Evolutionary conservation across 2,888 invertebrate species (phyloP).

Genomic region (Strigamia crassipes): DNA sequence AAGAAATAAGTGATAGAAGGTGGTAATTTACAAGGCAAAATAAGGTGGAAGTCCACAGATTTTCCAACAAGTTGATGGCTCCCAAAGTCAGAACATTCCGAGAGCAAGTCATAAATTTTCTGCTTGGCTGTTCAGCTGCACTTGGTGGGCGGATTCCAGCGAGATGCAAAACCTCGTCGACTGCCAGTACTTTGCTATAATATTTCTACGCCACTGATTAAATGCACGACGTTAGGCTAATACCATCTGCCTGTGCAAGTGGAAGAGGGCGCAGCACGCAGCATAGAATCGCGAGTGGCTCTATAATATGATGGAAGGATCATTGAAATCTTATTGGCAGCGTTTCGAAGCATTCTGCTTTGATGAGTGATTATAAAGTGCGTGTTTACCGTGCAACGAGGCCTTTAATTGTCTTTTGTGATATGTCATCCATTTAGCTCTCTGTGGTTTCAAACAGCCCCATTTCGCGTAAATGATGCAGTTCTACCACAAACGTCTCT

Average conservation of each 20-base stretch:
- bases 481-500: constrained; percentile 10
- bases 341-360: background rate
- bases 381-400: constrained; percentile 4
- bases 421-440: constrained; percentile 17
- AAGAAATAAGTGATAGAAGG: background rate
- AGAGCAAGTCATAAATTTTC: constrained; percentile 30
- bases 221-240: constrained; percentile 22
- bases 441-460: background rate
- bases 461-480: constrained; percentile 30
- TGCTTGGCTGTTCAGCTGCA: constrained; percentile 9
- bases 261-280: background rate
- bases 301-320: constrained; percentile 4
- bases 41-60: constrained; percentile 21
- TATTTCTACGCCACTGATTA: constrained; percentile 17
- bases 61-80: background rate
- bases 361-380: constrained; percentile 16
- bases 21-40: constrained; percentile 25
- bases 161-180: constrained; percentile 14
- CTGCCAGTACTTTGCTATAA: constrained; percentile 4
- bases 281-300: background rate
- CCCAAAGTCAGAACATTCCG: constrained; percentile 15
- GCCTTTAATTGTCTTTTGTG: constrained; percentile 14
- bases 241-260: background rate
- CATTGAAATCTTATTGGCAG: background rate
- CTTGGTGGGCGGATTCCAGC: constrained; percentile 30